Conservation (phyloP, 2,113 vertebrate genomes). For the Sterrhoptilus dennistouni region DNA sequence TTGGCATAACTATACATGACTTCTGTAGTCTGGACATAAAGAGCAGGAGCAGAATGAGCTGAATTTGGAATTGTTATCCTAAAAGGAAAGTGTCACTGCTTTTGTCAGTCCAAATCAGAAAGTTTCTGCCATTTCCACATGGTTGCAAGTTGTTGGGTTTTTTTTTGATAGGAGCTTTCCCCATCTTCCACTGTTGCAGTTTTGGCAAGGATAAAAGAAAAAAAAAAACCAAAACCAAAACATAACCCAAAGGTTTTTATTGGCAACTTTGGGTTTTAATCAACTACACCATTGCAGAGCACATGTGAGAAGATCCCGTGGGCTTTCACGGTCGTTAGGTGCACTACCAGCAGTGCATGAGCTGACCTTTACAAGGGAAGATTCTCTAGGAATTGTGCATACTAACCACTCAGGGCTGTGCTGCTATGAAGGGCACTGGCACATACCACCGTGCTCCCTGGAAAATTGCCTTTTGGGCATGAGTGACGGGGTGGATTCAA, state of each 20-base stretch:
- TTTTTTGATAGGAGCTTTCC: background rate
- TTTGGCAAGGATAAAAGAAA: background rate
- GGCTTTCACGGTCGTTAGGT: background rate
- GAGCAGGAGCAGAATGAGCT: background rate
- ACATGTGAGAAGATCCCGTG: background rate
- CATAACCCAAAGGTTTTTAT: background rate
- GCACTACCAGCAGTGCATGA: background rate
- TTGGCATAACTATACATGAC: background rate
- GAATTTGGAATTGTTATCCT: background rate
- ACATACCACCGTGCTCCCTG: rapidly evolving
- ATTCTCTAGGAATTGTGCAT: background rate
- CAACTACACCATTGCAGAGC: background rate
- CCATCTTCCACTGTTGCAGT: background rate
- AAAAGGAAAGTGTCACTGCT: background rate
- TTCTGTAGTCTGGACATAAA: background rate
- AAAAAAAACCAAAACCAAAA: background rate
- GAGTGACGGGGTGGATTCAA: background rate
- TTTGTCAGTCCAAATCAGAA: background rate
- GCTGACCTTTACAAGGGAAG: constrained; percentile 8
- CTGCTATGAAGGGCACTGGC: background rate
- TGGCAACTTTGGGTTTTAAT: background rate
- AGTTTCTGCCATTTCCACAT: background rate
- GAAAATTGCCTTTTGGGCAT: background rate
- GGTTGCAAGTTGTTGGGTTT: background rate
- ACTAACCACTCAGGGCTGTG: background rate